These are phyloP conservation scores for Helicolenus hilgendorfi DNA, from an alignment of 2,797 vertebrate genomes.

Conservation along the genomic window DNA sequence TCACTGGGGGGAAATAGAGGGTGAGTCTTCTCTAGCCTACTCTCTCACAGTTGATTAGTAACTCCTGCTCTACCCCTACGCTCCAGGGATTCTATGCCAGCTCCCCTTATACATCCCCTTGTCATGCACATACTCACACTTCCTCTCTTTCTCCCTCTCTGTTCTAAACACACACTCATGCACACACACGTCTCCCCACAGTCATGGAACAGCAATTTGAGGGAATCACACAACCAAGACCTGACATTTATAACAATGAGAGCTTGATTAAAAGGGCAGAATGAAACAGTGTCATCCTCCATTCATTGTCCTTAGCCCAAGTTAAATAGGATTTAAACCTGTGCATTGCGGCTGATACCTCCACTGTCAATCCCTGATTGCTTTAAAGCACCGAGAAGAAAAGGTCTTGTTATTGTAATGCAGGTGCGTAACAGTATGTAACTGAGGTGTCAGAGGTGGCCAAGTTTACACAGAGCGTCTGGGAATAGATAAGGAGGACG, in stretches of 20 bases:
- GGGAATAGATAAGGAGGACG: constrained; percentile 74
- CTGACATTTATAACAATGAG: constrained; percentile 87
- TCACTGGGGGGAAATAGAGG: constrained; percentile 74
- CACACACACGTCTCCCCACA: constrained; percentile 57
- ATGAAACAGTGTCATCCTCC: constrained; percentile 75
- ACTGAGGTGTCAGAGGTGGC: constrained; percentile 70
- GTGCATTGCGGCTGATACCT: constrained; percentile 77
- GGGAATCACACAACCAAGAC: constrained; percentile 76
- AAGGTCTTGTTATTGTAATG: constrained; percentile 74
- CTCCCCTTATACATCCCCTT: constrained; percentile 80
- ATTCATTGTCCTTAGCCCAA: constrained; percentile 78
- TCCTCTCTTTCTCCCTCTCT: constrained; percentile 20
- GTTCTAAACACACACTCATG: constrained; percentile 19
- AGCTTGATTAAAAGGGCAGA: constrained; percentile 86
- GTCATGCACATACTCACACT: constrained; percentile 74
- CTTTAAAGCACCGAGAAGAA: constrained; percentile 60
- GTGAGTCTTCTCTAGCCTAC: constrained; percentile 73
- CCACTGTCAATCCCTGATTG: constrained; percentile 79
- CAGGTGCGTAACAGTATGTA: constrained; percentile 50
- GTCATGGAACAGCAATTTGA: constrained; percentile 79
- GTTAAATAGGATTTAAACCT: constrained; percentile 86
- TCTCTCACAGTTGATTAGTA: constrained; percentile 87
- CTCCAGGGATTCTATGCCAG: constrained; percentile 82
- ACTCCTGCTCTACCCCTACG: constrained; percentile 80
- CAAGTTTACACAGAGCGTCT: constrained; percentile 76